Evolutionary conservation across 2,888 invertebrate species (phyloP).

Genomic region (Isoperla grammatica): DNA sequence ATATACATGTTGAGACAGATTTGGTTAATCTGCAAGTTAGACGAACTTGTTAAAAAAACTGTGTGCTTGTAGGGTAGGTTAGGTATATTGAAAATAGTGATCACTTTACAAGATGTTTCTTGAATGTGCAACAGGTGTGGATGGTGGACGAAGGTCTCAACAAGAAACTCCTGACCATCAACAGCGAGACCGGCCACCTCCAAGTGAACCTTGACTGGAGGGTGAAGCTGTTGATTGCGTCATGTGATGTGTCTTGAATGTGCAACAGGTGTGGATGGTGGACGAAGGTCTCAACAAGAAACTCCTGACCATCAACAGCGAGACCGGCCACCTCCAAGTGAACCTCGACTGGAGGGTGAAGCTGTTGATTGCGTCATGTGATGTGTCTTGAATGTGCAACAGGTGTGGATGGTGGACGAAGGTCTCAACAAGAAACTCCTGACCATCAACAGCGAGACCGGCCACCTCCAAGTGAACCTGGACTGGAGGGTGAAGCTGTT

Average conservation of each 20-base stretch:
- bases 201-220: slow-evolving; percentile 73
- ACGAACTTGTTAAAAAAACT: no score
- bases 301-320: slow-evolving; percentile 55
- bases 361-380: no score
- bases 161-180: slow-evolving; percentile 57
- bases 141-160: slow-evolving; percentile 59
- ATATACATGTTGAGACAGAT: no score
- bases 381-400: no score
- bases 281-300: slow-evolving; percentile 59
- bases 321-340: slow-evolving; percentile 61
- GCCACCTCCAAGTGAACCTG: slow-evolving; percentile 67
- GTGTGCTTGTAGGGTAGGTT: no score
- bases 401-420: slow-evolving; percentile 61
- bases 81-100: no score
- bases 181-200: slow-evolving; percentile 57
- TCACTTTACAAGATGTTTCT: no score
- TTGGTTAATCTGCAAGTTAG: no score
- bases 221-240: slow-evolving; percentile 68
- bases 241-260: no score
- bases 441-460: slow-evolving; percentile 54
- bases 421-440: slow-evolving; percentile 58
- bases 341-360: slow-evolving; percentile 72
- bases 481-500: slow-evolving; percentile 69
- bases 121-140: no score
- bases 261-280: slow-evolving; percentile 61